phyloP scores from a whole-genome alignment of 2,113 vertebrate genomes.

The Laterallus jamaicensis region DNA sequence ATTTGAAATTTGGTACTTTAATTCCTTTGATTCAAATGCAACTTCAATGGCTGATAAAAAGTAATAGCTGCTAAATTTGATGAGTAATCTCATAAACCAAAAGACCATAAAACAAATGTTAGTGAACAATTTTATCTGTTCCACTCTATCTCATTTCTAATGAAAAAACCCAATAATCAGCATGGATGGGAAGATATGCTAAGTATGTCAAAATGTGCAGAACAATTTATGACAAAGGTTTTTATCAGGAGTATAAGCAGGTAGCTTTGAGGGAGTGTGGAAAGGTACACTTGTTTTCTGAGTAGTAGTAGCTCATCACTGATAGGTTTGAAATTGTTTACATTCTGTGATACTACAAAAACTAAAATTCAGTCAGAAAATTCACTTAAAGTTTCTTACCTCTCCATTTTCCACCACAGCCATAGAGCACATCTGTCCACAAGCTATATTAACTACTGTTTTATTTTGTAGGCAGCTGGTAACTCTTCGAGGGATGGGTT shows the following conservation, averaged over 20 bases:
- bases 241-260: not conserved
- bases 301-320: not conserved
- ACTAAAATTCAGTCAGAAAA: not conserved
- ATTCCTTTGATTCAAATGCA: not conserved
- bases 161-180: not conserved
- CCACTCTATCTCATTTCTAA: not conserved
- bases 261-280: not conserved
- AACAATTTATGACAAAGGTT: not conserved
- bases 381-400: slow-evolving; percentile 72
- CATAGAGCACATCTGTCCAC: slow-evolving; percentile 98
- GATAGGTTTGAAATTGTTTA: not conserved
- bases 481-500: slow-evolving; percentile 92
- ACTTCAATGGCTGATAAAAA: not conserved
- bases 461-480: slow-evolving; percentile 95
- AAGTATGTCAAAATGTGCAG: not conserved
- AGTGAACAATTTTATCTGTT: not conserved
- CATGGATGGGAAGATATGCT: not conserved
- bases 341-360: not conserved
- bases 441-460: slow-evolving; percentile 89
- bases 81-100: not conserved
- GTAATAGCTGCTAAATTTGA: not conserved
- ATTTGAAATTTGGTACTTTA: not conserved
- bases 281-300: not conserved
- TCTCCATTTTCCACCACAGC: slow-evolving; percentile 94
- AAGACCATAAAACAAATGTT: not conserved